Evolutionary conservation across 1,140 invertebrate species (phyloP).

Genomic region (Maconellicoccus hirsutus): DNA sequence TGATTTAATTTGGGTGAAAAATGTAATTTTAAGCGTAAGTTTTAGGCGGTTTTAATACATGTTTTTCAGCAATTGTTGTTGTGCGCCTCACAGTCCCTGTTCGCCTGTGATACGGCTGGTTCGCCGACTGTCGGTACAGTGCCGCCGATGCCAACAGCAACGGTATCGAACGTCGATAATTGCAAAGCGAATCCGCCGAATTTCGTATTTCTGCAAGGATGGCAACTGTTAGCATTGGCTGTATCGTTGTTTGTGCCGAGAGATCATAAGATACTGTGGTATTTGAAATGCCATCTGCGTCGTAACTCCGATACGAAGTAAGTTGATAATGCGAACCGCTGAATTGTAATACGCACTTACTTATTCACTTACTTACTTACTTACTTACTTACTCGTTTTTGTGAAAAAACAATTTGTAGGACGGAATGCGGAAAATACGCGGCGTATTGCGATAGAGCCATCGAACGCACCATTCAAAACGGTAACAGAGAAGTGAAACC

Average conservation of each 20-base stretch:
- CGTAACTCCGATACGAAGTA: constrained; percentile 83
- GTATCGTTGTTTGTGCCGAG: constrained; percentile 85
- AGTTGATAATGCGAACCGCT: too few relatives aligned
- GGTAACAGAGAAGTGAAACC: constrained; percentile 80
- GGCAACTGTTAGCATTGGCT: constrained; percentile 83
- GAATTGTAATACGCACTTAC: too few relatives aligned
- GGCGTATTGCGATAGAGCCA: constrained; percentile 81
- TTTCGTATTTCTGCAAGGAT: constrained; percentile 84
- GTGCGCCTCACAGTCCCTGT: constrained; percentile 92
- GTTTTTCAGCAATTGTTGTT: constrained; percentile 85
- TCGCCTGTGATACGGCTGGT: constrained; percentile 68
- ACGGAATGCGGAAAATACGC: constrained; percentile 92
- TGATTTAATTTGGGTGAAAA: not conserved
- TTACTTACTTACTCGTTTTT: not conserved
- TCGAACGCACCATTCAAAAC: constrained; percentile 76
- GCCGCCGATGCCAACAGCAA: constrained; percentile 41
- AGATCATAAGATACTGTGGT: constrained; percentile 86
- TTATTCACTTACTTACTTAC: not conserved
- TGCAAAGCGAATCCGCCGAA: constrained; percentile 77
- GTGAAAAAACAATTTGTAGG: constrained; percentile 43
- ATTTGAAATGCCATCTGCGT: constrained; percentile 78
- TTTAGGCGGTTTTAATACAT: constrained; percentile 21
- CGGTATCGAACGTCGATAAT: constrained; percentile 46
- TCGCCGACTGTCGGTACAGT: constrained; percentile 27
- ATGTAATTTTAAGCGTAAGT: not conserved